Evolutionary conservation across 1,140 invertebrate species (phyloP).

Genomic region (Neodiprion virginianus): DNA sequence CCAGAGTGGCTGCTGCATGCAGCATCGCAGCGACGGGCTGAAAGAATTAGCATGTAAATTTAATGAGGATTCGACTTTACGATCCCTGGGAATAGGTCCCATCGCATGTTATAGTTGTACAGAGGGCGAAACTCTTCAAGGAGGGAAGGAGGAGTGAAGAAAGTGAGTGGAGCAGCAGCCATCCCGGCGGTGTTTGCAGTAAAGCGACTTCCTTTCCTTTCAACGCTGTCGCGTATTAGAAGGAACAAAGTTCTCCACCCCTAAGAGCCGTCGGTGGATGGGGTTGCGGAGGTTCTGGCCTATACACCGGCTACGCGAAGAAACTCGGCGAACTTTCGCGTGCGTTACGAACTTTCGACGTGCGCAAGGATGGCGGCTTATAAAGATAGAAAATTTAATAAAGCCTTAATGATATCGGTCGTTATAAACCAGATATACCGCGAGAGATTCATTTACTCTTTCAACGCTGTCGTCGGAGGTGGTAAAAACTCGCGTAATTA

Average conservation of each 20-base stretch:
- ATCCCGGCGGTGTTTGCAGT: neutral
- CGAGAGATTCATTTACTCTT: neutral
- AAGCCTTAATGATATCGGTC: slow-evolving; percentile 1
- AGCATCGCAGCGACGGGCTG: neutral
- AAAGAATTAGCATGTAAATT: neutral
- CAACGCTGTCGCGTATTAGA: slow-evolving; percentile 2
- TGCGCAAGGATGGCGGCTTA: neutral
- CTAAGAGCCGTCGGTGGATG: neutral
- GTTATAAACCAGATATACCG: neutral
- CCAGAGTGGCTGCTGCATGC: too few relatives aligned
- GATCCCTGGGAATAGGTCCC: neutral
- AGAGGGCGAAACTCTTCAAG: neutral
- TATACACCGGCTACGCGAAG: neutral
- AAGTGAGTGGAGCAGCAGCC: neutral
- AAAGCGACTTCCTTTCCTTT: slow-evolving; percentile 7
- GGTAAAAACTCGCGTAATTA: neutral
- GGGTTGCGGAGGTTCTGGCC: neutral
- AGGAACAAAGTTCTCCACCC: slow-evolving; percentile 1
- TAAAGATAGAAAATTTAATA: slow-evolving; percentile 4
- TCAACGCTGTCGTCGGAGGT: neutral
- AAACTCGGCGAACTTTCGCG: neutral
- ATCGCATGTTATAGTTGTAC: neutral
- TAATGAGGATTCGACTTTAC: slow-evolving; percentile 2
- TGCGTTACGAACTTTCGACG: neutral
- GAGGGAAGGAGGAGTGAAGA: neutral